Evolutionary conservation across 2,888 invertebrate species (phyloP), one percentile per base, ranked within the genome.

Genomic region (Drosophila putrida): DNA sequence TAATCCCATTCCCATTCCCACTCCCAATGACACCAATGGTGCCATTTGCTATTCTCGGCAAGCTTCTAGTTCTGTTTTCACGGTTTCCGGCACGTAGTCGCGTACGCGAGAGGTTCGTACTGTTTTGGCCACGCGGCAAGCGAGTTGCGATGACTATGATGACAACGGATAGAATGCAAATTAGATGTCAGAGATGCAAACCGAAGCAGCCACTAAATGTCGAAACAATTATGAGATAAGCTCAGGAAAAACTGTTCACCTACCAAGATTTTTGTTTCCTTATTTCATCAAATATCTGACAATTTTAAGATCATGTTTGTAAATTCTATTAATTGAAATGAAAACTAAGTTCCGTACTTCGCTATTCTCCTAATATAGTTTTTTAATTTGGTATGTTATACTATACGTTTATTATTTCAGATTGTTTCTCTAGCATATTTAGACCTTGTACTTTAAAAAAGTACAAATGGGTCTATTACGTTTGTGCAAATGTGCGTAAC

Each of bases 131-230:
- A 69, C 59, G 78, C 39, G 75, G 66, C 64, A 71, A 64, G 76
- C 80, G 88, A 69, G 43, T 68, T 65, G 65, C 53, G 69, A 67
- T 69, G 86, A 82, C 88, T 88, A 80, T 69, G 86, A 83, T 79
- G 85, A 85, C 60, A 85, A 39, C 15, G 39, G 35, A 43, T 35
- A 80, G 71, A 82, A 88, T 82, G 88, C 88, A 71, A 55, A 88
- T 85, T 75, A 73, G 69, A 78, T 77, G 73, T 78, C 74, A 73
- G 54, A 54, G 88, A 87, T 87, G 88, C 85, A 75, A 75, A 71
- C 78, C 64, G 62, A 54, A 44, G 36, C 6, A 33, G 28, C 10
- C 38, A 49, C 0, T 28, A 11, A 10, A 9, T 51, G n/a, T 0
- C 13, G 9, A n/a, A 13, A n/a, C 0, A 35, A 28, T 10, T 13